Percentiles rank a stretch among this genome's conserved stretches.
These are phyloP conservation scores for Paramacrobiotus metropolitanus DNA, from an alignment of 1,140 invertebrate genomes.

Conservation along the genomic window DNA sequence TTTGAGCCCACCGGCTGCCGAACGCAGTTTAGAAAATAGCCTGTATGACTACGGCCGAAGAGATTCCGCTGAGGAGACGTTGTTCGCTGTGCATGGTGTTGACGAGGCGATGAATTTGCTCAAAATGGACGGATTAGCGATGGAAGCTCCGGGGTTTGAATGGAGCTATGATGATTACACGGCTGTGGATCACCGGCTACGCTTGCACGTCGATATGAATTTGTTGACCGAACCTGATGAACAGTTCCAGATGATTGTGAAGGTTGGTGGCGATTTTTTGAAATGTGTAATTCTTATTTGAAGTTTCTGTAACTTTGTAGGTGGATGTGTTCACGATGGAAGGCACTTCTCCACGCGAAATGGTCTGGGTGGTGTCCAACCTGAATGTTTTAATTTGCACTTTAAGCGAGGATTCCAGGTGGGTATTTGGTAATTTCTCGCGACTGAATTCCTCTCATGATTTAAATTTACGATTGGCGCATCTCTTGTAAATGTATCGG, in stretches of 20 bases:
- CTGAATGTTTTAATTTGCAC: background rate
- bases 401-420: background rate
- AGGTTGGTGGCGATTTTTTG: background rate
- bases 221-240: background rate
- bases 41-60: background rate
- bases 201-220: background rate
- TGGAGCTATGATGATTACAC: background rate
- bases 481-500: too few relatives aligned
- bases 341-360: background rate
- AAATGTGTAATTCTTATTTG: background rate
- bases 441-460: too few relatives aligned
- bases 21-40: background rate
- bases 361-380: background rate
- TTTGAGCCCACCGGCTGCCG: background rate
- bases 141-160: background rate
- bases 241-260: background rate
- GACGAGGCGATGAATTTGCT: background rate
- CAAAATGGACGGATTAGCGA: too few relatives aligned
- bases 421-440: too few relatives aligned
- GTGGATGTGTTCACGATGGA: background rate
- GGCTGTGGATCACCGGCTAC: background rate
- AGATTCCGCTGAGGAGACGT: constrained; percentile 1
- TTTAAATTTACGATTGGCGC: too few relatives aligned
- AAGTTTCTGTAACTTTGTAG: background rate
- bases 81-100: background rate